These are phyloP conservation scores for Saxicola maurus DNA, from an alignment of 2,797 vertebrate species.

Conservation along the genomic window DNA sequence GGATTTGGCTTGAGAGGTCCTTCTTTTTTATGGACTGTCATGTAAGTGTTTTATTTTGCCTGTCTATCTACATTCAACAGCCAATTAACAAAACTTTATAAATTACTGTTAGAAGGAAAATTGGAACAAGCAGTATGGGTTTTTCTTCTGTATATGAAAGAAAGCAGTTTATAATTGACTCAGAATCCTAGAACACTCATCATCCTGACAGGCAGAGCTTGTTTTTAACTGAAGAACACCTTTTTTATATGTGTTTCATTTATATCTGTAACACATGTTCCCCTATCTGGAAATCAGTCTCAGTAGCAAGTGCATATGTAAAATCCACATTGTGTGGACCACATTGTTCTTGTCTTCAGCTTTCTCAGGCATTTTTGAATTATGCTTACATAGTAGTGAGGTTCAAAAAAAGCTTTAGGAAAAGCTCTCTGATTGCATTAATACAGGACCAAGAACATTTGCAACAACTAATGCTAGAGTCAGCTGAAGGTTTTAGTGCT, in stretches of 20 bases:
- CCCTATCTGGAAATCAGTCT: slow-evolving; percentile 34
- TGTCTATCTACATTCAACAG: background rate
- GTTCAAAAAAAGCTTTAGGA: slow-evolving; percentile 2
- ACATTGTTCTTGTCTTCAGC: background rate
- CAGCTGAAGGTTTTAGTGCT: background rate
- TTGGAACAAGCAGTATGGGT: background rate
- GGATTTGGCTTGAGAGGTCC: background rate
- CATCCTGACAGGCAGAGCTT: slow-evolving; percentile 45
- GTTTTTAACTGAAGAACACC: slow-evolving; percentile 46
- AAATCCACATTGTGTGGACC: background rate
- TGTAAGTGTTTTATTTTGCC: background rate
- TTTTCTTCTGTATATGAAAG: background rate
- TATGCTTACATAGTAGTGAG: background rate
- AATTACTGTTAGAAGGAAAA: slow-evolving; percentile 3
- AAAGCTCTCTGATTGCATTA: slow-evolving; percentile 4
- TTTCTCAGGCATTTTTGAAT: background rate
- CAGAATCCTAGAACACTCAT: slow-evolving; percentile 34
- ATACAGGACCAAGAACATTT: background rate
- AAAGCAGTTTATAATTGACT: slow-evolving; percentile 32
- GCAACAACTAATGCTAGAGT: background rate
- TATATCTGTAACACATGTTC: slow-evolving; percentile 40
- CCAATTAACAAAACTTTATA: slow-evolving; percentile 26
- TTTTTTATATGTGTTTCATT: slow-evolving; percentile 33
- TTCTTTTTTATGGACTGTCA: background rate
- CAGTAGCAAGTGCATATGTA: background rate